Evolutionary conservation across 2,113 vertebrate genomes (phyloP).

Genomic region (Heptranchias perlo): DNA sequence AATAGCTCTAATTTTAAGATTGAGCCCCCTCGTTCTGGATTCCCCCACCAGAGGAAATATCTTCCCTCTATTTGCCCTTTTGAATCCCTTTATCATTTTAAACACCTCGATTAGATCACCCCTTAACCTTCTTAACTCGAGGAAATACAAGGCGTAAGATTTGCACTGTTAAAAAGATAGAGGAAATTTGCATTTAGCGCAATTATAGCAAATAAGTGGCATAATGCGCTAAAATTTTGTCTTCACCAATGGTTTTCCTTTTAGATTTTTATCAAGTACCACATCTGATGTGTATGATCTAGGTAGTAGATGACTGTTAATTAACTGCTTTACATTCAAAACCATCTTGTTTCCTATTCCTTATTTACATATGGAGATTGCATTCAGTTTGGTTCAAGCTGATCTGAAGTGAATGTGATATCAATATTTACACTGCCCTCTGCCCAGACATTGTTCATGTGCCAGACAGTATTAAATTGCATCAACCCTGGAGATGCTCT

Average conservation of each 20-base stretch:
- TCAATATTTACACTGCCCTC: conserved; percentile 11
- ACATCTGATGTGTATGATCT: background rate
- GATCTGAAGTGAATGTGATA: background rate
- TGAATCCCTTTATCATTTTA: background rate
- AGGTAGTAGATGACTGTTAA: conserved; percentile 1
- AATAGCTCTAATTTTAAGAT: background rate
- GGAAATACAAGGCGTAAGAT: background rate
- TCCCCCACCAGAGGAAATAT: background rate
- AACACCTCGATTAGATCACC: background rate
- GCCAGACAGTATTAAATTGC: conserved; percentile 31
- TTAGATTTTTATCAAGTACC: background rate
- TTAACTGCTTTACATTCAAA: background rate
- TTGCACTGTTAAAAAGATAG: background rate
- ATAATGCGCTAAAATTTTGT: background rate
- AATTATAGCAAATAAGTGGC: background rate
- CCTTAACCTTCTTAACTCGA: background rate
- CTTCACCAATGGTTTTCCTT: background rate
- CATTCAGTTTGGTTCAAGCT: background rate
- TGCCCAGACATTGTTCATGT: conserved; percentile 14
- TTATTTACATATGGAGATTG: background rate
- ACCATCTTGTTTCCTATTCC: background rate
- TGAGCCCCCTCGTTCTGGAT: background rate
- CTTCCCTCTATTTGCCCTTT: background rate
- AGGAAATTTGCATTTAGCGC: background rate
- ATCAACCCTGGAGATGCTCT: background rate